phyloP scores from a whole-genome alignment of 2,888 invertebrate genomes.

The Cheilosia vulpina region DNA sequence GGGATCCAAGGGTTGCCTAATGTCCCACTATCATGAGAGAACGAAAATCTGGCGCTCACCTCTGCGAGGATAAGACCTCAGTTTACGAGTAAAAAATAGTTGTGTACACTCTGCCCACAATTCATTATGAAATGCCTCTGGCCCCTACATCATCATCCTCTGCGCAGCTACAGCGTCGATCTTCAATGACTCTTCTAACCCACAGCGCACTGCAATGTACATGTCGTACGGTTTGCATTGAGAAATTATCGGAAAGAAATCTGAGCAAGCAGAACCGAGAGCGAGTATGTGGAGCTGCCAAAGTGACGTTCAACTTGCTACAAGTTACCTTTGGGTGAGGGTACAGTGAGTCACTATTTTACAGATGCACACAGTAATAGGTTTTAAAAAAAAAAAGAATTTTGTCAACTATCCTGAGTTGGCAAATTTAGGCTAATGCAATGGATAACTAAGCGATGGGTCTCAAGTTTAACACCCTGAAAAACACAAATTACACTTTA shows the following conservation, averaged over 20 bases:
- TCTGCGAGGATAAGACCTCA: slow-evolving; percentile 4
- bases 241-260: slow-evolving; percentile 37
- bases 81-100: slow-evolving; percentile 33
- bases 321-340: background rate
- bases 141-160: slow-evolving; percentile 39
- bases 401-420: no score
- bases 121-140: slow-evolving; percentile 54
- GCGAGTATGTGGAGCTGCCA: slow-evolving; percentile 10
- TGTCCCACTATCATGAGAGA: slow-evolving; percentile 42
- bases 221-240: background rate
- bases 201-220: slow-evolving; percentile 13
- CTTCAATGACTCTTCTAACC: slow-evolving; percentile 55
- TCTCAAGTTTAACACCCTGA: no score
- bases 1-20: slow-evolving; percentile 25
- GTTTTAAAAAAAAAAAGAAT: no score
- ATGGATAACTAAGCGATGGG: no score
- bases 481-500: no score
- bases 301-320: slow-evolving; percentile 7
- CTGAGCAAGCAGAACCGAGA: slow-evolving; percentile 29
- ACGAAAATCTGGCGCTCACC: slow-evolving; percentile 35
- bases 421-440: no score
- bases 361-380: background rate
- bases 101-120: slow-evolving; percentile 51
- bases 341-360: slow-evolving; percentile 12
- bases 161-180: slow-evolving; percentile 62